A percentile compares a stretch with the other conserved stretches of the same genome.
These are phyloP conservation scores for Amniataba percoides DNA, from an alignment of 2,797 vertebrate genomes.

Conservation along the genomic window DNA sequence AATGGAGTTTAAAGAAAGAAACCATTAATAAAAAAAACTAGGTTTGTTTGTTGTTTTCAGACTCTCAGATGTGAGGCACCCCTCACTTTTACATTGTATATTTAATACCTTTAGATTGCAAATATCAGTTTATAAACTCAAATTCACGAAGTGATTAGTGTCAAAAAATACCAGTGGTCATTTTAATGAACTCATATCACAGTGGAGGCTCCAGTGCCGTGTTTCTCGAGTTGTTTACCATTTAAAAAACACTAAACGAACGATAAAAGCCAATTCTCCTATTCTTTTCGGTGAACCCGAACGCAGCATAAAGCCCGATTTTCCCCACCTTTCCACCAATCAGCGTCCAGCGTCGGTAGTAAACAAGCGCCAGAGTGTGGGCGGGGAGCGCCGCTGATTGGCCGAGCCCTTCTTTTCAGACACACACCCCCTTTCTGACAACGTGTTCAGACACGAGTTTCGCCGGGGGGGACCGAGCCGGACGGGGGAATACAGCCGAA, in stretches of 20 bases:
- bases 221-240: conserved; percentile 1
- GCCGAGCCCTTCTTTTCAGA: conserved; percentile 46
- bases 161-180: neutral
- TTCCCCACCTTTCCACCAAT: conserved; percentile 66
- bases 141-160: neutral
- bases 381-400: conserved; percentile 76
- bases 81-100: too few species aligned
- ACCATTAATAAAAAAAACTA: too few species aligned
- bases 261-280: neutral
- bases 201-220: neutral
- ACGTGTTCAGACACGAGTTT: conserved; percentile 88
- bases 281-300: conserved; percentile 8
- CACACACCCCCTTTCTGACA: conserved; percentile 83
- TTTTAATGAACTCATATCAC: neutral
- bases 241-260: neutral
- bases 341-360: conserved; percentile 69
- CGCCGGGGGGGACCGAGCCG: conserved; percentile 63
- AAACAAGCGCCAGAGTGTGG: conserved; percentile 78
- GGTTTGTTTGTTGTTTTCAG: too few species aligned
- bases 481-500: neutral
- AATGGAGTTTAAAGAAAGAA: too few species aligned
- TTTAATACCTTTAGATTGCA: too few species aligned
- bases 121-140: neutral
- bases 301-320: conserved; percentile 67
- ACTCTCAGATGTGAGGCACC: too few species aligned